phyloP scores from a whole-genome alignment of 2,797 vertebrate species.

The Dendrocincla fuliginosa region DNA sequence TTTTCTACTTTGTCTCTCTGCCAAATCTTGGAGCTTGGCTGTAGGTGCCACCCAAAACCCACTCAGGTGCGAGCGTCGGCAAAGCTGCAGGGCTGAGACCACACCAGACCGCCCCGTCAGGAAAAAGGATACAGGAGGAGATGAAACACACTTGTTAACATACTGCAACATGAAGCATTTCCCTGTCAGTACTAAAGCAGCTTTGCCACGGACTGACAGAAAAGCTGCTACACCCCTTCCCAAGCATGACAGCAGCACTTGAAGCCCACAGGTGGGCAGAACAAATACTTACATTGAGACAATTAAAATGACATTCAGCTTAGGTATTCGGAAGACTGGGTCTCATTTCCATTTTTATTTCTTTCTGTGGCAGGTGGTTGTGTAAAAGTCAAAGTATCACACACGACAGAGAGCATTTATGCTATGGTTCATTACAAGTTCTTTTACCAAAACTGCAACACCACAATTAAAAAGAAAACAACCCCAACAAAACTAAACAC shows the following conservation, averaged over 20 bases:
- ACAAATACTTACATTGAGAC: not conserved
- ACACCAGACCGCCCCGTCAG: not conserved
- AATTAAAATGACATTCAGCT: not conserved
- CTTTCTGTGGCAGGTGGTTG: not conserved
- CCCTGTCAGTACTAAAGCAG: not conserved
- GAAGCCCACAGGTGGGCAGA: not conserved
- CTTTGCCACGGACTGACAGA: not conserved
- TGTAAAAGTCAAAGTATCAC: not conserved
- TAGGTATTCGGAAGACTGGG: not conserved
- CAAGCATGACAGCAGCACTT: accelerated
- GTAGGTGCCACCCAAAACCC: not conserved
- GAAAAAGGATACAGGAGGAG: not conserved
- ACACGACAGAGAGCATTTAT: not conserved
- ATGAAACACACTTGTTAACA: accelerated
- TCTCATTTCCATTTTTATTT: conserved; percentile 31
- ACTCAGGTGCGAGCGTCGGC: accelerated
- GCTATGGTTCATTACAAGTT: conserved; percentile 7
- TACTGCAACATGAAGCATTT: not conserved
- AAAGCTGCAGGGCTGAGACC: not conserved
- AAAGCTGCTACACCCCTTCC: not conserved
- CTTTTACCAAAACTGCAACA: not conserved
- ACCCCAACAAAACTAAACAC: not conserved
- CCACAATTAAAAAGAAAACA: not conserved
- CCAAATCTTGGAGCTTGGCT: accelerated
- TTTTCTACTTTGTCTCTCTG: not conserved